phyloP scores from a whole-genome alignment of 92 coral and sea anemone genomes.

The Heliopora coerulea region DNA sequence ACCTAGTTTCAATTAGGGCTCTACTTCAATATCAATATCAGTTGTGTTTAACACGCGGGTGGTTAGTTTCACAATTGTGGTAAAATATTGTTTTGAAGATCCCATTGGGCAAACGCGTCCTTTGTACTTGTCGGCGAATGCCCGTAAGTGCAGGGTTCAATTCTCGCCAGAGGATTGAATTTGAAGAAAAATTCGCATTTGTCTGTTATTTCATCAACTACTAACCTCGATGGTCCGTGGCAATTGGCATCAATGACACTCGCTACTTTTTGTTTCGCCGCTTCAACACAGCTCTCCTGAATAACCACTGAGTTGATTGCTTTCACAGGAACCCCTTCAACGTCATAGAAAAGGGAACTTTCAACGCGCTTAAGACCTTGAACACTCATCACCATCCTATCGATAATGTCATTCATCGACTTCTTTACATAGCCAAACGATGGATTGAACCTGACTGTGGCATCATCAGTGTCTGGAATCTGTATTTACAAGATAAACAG shows the following conservation, averaged over 20 bases:
- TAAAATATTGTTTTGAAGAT: too few relatives aligned
- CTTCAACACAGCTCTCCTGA: constrained; percentile 70
- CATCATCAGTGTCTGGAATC: constrained; percentile 80
- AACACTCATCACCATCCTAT: constrained; percentile 73
- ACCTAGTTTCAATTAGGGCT: too few relatives aligned
- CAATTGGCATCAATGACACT: constrained; percentile 75
- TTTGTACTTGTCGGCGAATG: too few relatives aligned
- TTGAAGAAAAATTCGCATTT: too few relatives aligned
- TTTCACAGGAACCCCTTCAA: constrained; percentile 71
- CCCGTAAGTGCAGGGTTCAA: too few relatives aligned
- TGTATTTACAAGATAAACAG: constrained; percentile 7
- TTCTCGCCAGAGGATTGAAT: too few relatives aligned
- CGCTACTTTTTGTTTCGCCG: constrained; percentile 70
- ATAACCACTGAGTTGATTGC: constrained; percentile 65
- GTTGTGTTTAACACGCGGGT: too few relatives aligned
- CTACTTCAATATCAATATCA: too few relatives aligned
- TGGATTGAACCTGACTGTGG: constrained; percentile 76
- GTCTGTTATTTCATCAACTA: too few relatives aligned
- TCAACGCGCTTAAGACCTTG: constrained; percentile 78
- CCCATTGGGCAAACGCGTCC: too few relatives aligned
- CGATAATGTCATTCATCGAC: constrained; percentile 62
- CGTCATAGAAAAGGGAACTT: constrained; percentile 82
- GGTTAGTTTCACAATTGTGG: too few relatives aligned
- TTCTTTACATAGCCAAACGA: constrained; percentile 62
- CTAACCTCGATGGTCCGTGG: constrained; percentile 79